Percentiles rank a stretch among this genome's conserved stretches.
Evolutionary conservation across 2,888 invertebrate genomes (phyloP).

Genomic region (Heteromurus nitidus): DNA sequence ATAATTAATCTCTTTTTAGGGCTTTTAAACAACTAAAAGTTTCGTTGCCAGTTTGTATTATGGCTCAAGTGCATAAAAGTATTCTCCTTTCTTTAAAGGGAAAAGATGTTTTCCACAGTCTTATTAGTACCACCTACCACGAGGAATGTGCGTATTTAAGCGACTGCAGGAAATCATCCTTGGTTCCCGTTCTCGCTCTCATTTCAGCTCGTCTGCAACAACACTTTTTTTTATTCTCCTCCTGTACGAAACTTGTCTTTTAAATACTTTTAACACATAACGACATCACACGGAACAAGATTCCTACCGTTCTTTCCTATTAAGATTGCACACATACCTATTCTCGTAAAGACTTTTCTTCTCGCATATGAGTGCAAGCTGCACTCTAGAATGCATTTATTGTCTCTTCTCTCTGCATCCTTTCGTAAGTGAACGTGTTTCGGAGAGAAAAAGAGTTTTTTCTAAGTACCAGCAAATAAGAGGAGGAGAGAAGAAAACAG

Average conservation of each 20-base stretch:
- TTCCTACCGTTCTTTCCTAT: conserved; percentile 47
- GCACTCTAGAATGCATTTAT: too few relatives aligned
- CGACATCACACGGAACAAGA: conserved; percentile 51
- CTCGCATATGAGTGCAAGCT: too few relatives aligned
- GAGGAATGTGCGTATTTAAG: background rate
- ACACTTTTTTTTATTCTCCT: background rate
- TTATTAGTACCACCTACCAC: conserved; percentile 51
- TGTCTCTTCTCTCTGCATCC: too few relatives aligned
- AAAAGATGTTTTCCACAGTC: conserved; percentile 1
- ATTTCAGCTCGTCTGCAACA: too few relatives aligned
- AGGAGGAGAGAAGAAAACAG: conserved; percentile 30
- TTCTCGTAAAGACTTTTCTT: too few relatives aligned
- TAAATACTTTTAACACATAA: conserved; percentile 56
- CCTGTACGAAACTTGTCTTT: conserved; percentile 39
- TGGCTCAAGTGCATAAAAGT: too few relatives aligned
- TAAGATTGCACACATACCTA: conserved; percentile 7
- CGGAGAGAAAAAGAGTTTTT: too few relatives aligned
- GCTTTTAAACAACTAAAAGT: conserved; percentile 36
- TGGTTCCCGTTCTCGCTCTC: conserved; percentile 52
- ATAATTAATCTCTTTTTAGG: conserved; percentile 56
- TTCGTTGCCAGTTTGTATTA: background rate
- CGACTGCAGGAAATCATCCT: conserved; percentile 44
- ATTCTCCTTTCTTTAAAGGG: background rate
- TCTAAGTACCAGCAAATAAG: conserved; percentile 50
- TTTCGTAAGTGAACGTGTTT: too few relatives aligned